Evolutionary conservation across 2,797 vertebrate genomes (phyloP).

Genomic region (Clarias pachynema): DNA sequence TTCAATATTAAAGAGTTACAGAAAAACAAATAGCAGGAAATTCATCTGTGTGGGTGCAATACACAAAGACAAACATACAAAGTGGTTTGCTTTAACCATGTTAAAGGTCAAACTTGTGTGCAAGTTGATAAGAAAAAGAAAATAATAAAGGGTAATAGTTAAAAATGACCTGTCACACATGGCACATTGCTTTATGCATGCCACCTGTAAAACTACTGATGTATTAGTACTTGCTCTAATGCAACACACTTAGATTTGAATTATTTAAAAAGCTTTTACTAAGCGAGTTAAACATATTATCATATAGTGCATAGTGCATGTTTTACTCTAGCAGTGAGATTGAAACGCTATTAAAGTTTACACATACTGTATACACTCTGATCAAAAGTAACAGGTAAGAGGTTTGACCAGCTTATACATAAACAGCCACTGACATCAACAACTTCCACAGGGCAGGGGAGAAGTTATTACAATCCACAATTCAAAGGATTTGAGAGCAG

Average conservation of each 20-base stretch:
- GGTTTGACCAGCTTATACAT: too few relatives aligned
- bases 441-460: not conserved
- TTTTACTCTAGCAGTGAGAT: not conserved
- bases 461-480: not conserved
- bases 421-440: not conserved
- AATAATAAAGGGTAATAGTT: not conserved
- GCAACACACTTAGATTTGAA: not conserved
- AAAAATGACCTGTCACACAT: not conserved
- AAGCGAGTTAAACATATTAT: not conserved
- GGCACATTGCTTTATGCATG: not conserved
- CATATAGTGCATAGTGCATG: not conserved
- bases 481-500: not conserved
- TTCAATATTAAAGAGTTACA: slow-evolving; percentile 72
- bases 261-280: not conserved
- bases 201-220: not conserved
- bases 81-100: not conserved
- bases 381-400: not conserved
- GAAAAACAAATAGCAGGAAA: slow-evolving; percentile 55
- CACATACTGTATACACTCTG: not conserved
- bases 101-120: not conserved
- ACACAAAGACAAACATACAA: not conserved
- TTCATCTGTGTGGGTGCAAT: not conserved
- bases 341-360: not conserved
- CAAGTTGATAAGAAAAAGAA: not conserved
- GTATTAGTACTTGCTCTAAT: not conserved